Percentiles rank a stretch among this genome's conserved stretches.
Evolutionary conservation across 2,888 invertebrate species (phyloP).

Genomic region (Cybosia mesomella): DNA sequence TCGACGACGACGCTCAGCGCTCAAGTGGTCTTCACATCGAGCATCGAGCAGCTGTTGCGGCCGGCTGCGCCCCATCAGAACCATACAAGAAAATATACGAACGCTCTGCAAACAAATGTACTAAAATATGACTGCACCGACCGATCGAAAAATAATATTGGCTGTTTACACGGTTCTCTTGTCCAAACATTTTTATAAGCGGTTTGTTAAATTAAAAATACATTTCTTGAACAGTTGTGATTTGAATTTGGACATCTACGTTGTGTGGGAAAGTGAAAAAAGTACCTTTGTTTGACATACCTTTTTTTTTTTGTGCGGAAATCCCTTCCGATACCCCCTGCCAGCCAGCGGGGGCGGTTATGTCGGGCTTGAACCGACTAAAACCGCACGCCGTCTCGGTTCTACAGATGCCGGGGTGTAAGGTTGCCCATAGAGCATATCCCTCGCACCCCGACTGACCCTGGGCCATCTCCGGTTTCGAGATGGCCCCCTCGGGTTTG

Average conservation of each 20-base stretch:
- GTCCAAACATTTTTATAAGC: slow-evolving; percentile 66
- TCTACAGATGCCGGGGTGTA: too few species aligned
- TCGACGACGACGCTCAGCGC: slow-evolving; percentile 57
- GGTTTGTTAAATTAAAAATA: slow-evolving; percentile 63
- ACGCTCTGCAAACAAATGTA: slow-evolving; percentile 75
- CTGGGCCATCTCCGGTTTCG: too few species aligned
- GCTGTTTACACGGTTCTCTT: slow-evolving; percentile 64
- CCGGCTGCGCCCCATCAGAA: slow-evolving; percentile 74
- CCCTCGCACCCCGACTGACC: too few species aligned
- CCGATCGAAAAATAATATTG: slow-evolving; percentile 61
- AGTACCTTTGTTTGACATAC: not conserved
- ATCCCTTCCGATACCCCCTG: too few species aligned
- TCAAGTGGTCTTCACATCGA: slow-evolving; percentile 65
- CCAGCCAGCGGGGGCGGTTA: too few species aligned
- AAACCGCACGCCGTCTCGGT: too few species aligned
- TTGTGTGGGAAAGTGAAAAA: slow-evolving; percentile 38
- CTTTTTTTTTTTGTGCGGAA: too few species aligned
- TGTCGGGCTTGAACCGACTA: too few species aligned
- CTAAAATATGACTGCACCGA: slow-evolving; percentile 56
- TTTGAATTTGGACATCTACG: slow-evolving; percentile 34
- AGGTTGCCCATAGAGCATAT: too few species aligned
- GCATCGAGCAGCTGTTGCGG: slow-evolving; percentile 70
- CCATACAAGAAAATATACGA: slow-evolving; percentile 68
- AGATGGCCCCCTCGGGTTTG: too few species aligned
- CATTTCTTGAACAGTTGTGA: slow-evolving; percentile 49